phyloP scores from a whole-genome alignment of 2,113 vertebrate genomes.

The Toxotes chatareus region DNA sequence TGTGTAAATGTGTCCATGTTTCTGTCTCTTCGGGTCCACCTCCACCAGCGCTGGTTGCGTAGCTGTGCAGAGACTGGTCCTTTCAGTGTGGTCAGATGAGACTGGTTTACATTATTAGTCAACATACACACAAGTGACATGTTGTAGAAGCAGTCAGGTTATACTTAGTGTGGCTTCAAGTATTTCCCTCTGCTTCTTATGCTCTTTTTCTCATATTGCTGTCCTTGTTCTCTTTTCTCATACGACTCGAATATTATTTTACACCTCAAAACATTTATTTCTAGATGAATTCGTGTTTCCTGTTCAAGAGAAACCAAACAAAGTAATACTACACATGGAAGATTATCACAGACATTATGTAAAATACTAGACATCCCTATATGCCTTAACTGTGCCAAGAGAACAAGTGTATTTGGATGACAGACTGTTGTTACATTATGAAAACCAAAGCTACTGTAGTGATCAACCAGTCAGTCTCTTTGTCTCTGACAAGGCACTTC shows the following conservation, averaged over 20 bases:
- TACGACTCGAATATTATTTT: neutral
- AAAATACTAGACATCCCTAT: neutral
- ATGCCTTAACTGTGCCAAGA: neutral
- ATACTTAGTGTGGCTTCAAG: neutral
- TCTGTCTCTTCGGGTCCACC: slow-evolving; percentile 33
- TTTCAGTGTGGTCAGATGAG: slow-evolving; percentile 45
- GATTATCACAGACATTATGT: neutral
- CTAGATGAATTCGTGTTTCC: neutral
- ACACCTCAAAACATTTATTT: neutral
- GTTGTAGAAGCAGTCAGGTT: neutral
- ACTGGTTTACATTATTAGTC: slow-evolving; percentile 20
- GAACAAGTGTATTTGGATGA: neutral
- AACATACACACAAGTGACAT: neutral
- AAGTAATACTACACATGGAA: neutral
- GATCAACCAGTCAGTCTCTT: slow-evolving; percentile 20
- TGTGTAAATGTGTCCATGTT: slow-evolving; percentile 47
- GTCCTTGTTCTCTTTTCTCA: neutral
- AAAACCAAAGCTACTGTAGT: neutral
- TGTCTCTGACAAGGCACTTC: slow-evolving; percentile 66
- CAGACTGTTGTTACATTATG: neutral
- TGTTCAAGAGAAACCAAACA: neutral
- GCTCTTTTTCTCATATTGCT: neutral
- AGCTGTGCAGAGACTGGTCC: slow-evolving; percentile 35
- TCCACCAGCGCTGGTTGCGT: slow-evolving; percentile 24
- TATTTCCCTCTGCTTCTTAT: neutral